Evolutionary conservation across 2,888 invertebrate genomes (phyloP).

Genomic region (Platerodrilus igneus): DNA sequence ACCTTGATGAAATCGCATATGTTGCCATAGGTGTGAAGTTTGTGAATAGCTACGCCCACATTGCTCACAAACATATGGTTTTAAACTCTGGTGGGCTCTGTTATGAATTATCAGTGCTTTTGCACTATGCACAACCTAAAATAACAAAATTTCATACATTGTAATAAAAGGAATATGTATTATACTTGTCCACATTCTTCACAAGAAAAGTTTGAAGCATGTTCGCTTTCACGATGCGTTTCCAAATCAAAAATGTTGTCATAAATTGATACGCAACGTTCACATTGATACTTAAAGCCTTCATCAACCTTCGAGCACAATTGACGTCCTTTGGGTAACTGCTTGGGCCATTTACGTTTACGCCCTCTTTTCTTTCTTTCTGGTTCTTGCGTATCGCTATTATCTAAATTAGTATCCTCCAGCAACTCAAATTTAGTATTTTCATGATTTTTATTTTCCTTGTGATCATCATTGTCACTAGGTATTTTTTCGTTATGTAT

Average conservation of each 20-base stretch:
- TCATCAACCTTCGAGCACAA: conserved; percentile 31
- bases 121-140: conserved; percentile 44
- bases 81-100: conserved; percentile 46
- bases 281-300: conserved; percentile 46
- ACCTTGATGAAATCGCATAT: conserved; percentile 62
- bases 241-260: conserved; percentile 40
- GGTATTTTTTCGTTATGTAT: conserved; percentile 24
- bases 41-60: conserved; percentile 60
- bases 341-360: conserved; percentile 40
- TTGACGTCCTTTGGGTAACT: conserved; percentile 29
- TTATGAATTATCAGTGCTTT: conserved; percentile 46
- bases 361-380: conserved; percentile 40
- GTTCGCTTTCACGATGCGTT: conserved; percentile 42
- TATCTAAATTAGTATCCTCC: too few relatives aligned
- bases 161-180: neutral
- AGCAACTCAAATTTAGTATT: too few relatives aligned
- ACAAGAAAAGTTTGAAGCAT: conserved; percentile 45
- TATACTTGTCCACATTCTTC: conserved; percentile 47
- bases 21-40: conserved; percentile 63
- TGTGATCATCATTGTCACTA: conserved; percentile 7
- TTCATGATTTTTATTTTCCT: conserved; percentile 10
- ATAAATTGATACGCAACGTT: conserved; percentile 42
- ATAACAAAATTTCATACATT: too few relatives aligned
- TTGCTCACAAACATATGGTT: conserved; percentile 56
- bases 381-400: conserved; percentile 21